Evolutionary conservation across 2,113 vertebrate species (phyloP), one percentile per base, ranked within the genome.

Genomic region (Chloroceryle aenea): DNA sequence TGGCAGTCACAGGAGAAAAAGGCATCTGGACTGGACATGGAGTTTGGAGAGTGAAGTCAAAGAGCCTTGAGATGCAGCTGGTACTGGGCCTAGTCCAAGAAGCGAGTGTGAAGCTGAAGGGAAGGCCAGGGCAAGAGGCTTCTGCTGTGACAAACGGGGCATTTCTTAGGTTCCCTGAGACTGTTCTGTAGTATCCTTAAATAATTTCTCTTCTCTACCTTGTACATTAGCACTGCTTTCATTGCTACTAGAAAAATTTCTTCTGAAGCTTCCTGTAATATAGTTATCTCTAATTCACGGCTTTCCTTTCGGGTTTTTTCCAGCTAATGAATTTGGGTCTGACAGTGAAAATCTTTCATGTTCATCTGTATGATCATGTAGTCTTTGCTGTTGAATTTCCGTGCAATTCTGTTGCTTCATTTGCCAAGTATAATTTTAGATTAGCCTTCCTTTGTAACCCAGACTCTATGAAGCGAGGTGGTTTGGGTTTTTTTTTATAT

Each of bases 391-490:
- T 26, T 87, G 38, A 67, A 64, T 73, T 87, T 68, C 36, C 8
- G 8, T 82, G 42, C 12, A 67, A 3, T 72, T 93, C 42, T 73
- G 7, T 87, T 86, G 32, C 14, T 55, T 89, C 50, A 63, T 90
- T 92, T 83, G 50, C 16, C 27, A 50, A n/a, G 7, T 74, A 21
- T 62, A 32, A 71, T 67, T 80, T 89, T 67, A 92, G 29, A 77
- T 53, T 32, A 85, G 29, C 40, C 43, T 83, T 88, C 10, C 12
- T 86, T 73, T 84, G n/a, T 86, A 95, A 91, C 30, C 30, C 32
- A 73, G n/a, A 34, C 30, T 62, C 13, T 23, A 0, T 69, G 64
- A 71, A 63, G 26, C 64, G 17, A 79, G 25, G 4, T n/a, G n/a
- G 6, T 45, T 45, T 16, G 45, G 45, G 7, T 20, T 45, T 45